Base-by-base conservation (phyloP, 2,888 invertebrate species). In the Dastarcus helophoroides region DNA sequence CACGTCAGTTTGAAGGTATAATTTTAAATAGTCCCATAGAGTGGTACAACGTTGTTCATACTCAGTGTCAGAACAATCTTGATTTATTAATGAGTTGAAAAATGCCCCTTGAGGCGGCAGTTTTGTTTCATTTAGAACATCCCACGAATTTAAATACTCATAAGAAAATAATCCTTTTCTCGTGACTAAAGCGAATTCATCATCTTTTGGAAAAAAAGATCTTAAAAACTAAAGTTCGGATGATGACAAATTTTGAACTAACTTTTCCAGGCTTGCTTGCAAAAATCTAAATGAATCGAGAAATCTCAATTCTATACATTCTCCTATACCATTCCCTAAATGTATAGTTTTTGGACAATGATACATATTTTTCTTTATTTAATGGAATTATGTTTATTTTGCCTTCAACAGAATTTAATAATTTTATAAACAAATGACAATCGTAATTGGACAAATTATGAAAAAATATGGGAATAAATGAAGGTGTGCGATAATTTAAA, bases 361-460 rank as follows among this genome's bases (percentile, higher is more conserved):
- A 23, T 23, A 23, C 9, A 9, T 23, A 23, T 23, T 23, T 23
- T 9, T 23, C 24, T 23, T 23, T 7, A 23, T 23, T 23, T 6
- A 36, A 24, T 2, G 42, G 44, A 11, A 48, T 22, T 3, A 48
- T 14, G 6, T 31, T 24, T 5, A 46, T 21, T 15, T 19, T 5
- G 12, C 46, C 47, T 3, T 35, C 8, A 14, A 47, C 40, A n/a
- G 32, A 34, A 10, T 36, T 39, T 10, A 50, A 35, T 27, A 30
- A 31, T 27, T 36, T 38, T 9, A 50, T 43, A 4, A 47, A 26
- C 28, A 48, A 48, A 31, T 49, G 44, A 7, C 42, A 31, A 32
- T 50, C 48, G 34, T 48, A 46, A 6, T 41, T 47, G 2, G 39
- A 38, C 4, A 49, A 29, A 36, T 50, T 47, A 31, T 51, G 48